Evolutionary conservation across 2,797 vertebrate genomes (phyloP).

Genomic region (Chelmon rostratus): DNA sequence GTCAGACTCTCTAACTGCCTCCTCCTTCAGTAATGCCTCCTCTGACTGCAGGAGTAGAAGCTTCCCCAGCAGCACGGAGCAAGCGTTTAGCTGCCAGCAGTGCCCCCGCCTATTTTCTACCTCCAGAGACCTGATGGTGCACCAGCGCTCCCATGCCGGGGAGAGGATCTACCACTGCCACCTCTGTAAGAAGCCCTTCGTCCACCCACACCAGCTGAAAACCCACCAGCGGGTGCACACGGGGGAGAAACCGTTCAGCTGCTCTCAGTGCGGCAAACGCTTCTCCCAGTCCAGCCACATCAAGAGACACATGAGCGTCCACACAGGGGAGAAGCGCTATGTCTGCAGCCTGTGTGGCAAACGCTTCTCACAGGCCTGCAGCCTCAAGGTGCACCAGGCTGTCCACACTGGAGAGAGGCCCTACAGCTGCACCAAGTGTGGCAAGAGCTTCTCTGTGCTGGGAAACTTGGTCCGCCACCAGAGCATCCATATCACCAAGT

Average conservation of each 20-base stretch:
- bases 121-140: slow-evolving; percentile 49
- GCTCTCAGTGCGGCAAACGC: slow-evolving; percentile 47
- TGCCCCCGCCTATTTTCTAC: slow-evolving; percentile 50
- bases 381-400: slow-evolving; percentile 60
- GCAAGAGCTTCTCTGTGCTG: slow-evolving; percentile 65
- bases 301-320: slow-evolving; percentile 66
- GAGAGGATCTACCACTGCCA: slow-evolving; percentile 51
- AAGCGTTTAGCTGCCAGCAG: slow-evolving; percentile 37
- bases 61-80: not conserved
- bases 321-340: slow-evolving; percentile 59
- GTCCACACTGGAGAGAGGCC: slow-evolving; percentile 69
- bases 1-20: not conserved
- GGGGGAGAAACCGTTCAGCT: slow-evolving; percentile 61
- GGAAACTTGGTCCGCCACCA: slow-evolving; percentile 65
- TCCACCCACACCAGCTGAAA: slow-evolving; percentile 61
- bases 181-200: slow-evolving; percentile 52
- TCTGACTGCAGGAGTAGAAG: not conserved
- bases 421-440: slow-evolving; percentile 64
- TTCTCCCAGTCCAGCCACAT: slow-evolving; percentile 69
- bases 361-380: slow-evolving; percentile 56
- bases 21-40: not conserved
- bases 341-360: slow-evolving; percentile 62
- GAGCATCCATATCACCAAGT: slow-evolving; percentile 49
- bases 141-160: slow-evolving; percentile 46
- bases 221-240: slow-evolving; percentile 58